phyloP scores from a whole-genome alignment of 1,140 invertebrate genomes.

The Pseudobourletiella spinata region DNA sequence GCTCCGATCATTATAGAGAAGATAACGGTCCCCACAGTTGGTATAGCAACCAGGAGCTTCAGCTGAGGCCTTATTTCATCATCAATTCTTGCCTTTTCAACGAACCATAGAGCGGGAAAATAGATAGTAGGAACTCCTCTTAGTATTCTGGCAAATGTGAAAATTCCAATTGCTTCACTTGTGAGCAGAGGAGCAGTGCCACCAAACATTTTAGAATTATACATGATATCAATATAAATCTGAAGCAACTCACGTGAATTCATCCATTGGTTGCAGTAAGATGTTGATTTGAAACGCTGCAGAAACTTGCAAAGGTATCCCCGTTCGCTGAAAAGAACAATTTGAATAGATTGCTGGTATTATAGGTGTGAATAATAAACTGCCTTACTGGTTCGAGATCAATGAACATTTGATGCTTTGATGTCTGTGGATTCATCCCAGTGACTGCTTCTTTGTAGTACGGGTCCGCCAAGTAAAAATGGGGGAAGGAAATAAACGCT shows the following conservation, averaged over 20 bases:
- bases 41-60: background rate
- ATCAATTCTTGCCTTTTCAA: constrained; percentile 52
- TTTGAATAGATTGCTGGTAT: too few species aligned
- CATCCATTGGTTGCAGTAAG: constrained; percentile 49
- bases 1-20: background rate
- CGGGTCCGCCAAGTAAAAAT: constrained; percentile 65
- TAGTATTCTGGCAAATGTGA: constrained; percentile 46
- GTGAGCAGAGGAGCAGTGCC: background rate
- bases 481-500: constrained; percentile 63
- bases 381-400: constrained; percentile 65
- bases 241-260: constrained; percentile 51
- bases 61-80: constrained; percentile 17
- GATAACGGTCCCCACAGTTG: background rate
- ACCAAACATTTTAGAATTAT: background rate
- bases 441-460: constrained; percentile 54
- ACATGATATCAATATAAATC: background rate
- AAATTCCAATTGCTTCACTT: background rate
- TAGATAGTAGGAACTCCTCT: constrained; percentile 55
- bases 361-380: too few species aligned
- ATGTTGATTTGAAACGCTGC: constrained; percentile 66
- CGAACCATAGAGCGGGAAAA: constrained; percentile 70
- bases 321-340: constrained; percentile 54
- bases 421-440: constrained; percentile 59
- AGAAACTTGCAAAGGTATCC: constrained; percentile 56
- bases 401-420: constrained; percentile 60